Evolutionary conservation across 2,113 vertebrate species (phyloP).

Genomic region (Climacteris rufus): DNA sequence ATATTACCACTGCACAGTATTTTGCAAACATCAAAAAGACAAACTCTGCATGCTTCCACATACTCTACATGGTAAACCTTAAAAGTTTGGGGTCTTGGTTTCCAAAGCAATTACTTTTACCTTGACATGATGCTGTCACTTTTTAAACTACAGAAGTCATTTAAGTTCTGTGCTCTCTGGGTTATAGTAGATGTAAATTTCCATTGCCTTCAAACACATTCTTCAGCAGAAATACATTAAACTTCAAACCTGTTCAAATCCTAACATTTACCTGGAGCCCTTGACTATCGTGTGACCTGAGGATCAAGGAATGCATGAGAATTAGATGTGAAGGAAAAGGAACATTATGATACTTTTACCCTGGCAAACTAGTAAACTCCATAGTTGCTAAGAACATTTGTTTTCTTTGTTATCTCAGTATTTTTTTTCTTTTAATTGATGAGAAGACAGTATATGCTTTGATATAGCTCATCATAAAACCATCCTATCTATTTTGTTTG

Average conservation of each 20-base stretch:
- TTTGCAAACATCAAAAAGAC: not conserved
- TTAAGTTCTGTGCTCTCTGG: not conserved
- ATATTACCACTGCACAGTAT: not conserved
- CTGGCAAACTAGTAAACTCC: rapidly evolving
- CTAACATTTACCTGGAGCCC: not conserved
- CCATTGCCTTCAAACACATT: not conserved
- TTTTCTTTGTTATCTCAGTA: not conserved
- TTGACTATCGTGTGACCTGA: not conserved
- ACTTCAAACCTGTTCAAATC: not conserved
- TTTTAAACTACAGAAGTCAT: not conserved
- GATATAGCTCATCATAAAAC: not conserved
- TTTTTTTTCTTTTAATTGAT: not conserved
- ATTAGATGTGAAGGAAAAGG: not conserved
- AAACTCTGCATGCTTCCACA: not conserved
- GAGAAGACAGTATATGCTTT: not conserved
- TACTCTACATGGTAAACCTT: not conserved
- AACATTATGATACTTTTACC: not conserved
- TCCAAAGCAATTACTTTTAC: not conserved
- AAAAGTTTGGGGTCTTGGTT: not conserved
- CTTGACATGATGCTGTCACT: not conserved
- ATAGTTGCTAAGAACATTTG: not conserved
- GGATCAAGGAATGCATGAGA: not conserved
- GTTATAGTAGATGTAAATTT: not conserved
- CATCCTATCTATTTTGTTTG: not conserved
- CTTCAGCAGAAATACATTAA: not conserved